A percentile compares a stretch with the other conserved stretches of the same genome.
phyloP scores from a whole-genome alignment of 2,888 invertebrate species.

The Drosophila mimica region DNA sequence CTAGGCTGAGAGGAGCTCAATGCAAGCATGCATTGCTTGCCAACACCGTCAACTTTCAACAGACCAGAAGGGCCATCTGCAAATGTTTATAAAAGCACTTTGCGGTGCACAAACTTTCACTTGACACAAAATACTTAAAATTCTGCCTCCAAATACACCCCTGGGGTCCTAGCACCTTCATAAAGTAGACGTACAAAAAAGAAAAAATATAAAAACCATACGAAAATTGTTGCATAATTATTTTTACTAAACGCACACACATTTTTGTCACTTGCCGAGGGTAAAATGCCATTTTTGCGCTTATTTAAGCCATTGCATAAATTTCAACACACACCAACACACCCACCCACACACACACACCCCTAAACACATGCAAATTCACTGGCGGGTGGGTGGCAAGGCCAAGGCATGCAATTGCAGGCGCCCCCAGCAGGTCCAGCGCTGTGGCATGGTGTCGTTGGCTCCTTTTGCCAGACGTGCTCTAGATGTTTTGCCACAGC shows the following conservation, averaged over 20 bases:
- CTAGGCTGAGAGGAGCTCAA: constrained; percentile 10
- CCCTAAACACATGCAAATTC: constrained; percentile 66
- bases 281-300: constrained; percentile 77
- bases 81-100: constrained; percentile 63
- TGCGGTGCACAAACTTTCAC: constrained; percentile 55
- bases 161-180: constrained; percentile 8
- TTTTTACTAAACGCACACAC: constrained; percentile 63
- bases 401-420: constrained; percentile 70
- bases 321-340: constrained; percentile 58
- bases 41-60: constrained; percentile 37
- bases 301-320: constrained; percentile 80
- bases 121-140: constrained; percentile 50
- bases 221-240: constrained; percentile 64
- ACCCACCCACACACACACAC: constrained; percentile 31
- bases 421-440: constrained; percentile 53
- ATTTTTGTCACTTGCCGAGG: constrained; percentile 68
- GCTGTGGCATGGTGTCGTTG: constrained; percentile 49
- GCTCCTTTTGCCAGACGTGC: constrained; percentile 53
- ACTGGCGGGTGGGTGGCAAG: constrained; percentile 42
- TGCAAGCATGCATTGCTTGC: constrained; percentile 21
- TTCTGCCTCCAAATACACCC: constrained; percentile 4
- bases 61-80: constrained; percentile 41
- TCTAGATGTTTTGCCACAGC: constrained; percentile 55
- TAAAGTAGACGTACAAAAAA: constrained; percentile 5
- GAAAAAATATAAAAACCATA: constrained; percentile 19